Percentiles rank a stretch among this genome's conserved stretches.
Conservation (phyloP, 2,797 vertebrate genomes). For the Macropus fuliginosus region DNA sequence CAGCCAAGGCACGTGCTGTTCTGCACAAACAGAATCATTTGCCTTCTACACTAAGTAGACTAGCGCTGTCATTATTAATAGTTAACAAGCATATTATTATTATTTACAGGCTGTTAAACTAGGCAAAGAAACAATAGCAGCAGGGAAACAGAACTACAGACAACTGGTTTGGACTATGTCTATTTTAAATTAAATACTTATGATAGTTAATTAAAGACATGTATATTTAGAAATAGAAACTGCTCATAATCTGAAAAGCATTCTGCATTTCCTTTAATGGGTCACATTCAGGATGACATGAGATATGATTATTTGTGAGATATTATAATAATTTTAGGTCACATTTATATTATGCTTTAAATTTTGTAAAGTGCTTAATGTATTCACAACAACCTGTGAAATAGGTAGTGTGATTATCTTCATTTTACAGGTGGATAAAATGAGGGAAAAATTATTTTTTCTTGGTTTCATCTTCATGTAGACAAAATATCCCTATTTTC, state of each 20-base stretch:
- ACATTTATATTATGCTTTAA: not conserved
- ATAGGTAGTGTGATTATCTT: not conserved
- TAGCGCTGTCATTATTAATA: slow-evolving; percentile 28
- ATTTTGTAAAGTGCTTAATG: not conserved
- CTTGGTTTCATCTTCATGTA: not conserved
- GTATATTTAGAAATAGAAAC: not conserved
- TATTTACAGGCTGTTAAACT: slow-evolving; percentile 48
- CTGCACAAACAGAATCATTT: not conserved
- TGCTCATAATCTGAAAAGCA: not conserved
- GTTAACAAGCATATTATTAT: slow-evolving; percentile 20
- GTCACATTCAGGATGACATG: not conserved
- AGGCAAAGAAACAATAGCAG: slow-evolving; percentile 12
- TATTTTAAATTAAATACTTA: slow-evolving; percentile 48
- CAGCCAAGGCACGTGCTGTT: not conserved
- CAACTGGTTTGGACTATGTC: slow-evolving; percentile 50
- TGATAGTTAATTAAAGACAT: slow-evolving; percentile 61
- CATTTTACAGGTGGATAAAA: not conserved
- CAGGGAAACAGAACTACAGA: slow-evolving; percentile 32
- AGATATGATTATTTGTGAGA: not conserved
- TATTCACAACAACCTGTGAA: not conserved
- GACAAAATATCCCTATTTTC: not conserved
- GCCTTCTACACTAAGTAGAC: not conserved
- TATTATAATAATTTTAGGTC: not conserved
- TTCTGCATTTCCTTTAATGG: slow-evolving; percentile 14
- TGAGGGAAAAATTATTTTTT: not conserved